A percentile compares a stretch with the other conserved stretches of the same genome.
Evolutionary conservation across 2,797 vertebrate species (phyloP).

Genomic region (Rhinichthys osculus): DNA sequence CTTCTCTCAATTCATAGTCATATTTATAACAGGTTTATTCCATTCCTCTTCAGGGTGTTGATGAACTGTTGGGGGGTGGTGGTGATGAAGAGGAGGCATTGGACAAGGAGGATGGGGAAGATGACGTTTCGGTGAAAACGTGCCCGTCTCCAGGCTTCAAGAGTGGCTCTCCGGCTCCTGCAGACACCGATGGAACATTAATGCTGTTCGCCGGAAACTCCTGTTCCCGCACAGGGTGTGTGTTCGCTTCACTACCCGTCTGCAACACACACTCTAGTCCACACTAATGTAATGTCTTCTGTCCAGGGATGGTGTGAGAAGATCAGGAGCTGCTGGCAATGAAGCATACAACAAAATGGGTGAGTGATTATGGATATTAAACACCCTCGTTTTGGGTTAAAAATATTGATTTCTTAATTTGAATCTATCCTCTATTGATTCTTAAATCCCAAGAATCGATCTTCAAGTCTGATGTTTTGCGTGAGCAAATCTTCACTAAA

Average conservation of each 20-base stretch:
- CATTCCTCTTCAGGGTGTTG: slow-evolving; percentile 75
- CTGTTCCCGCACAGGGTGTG: slow-evolving; percentile 87
- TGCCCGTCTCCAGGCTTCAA: slow-evolving; percentile 67
- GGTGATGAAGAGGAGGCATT: slow-evolving; percentile 75
- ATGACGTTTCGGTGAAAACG: slow-evolving; percentile 43
- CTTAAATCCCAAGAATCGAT: too few relatives aligned
- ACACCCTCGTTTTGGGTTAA: neutral
- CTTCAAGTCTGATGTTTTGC: too few relatives aligned
- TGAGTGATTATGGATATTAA: slow-evolving; percentile 61
- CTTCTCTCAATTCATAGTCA: neutral
- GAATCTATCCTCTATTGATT: neutral
- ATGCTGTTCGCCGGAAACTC: slow-evolving; percentile 93
- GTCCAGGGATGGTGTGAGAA: slow-evolving; percentile 72
- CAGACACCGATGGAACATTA: slow-evolving; percentile 84
- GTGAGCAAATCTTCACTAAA: too few relatives aligned
- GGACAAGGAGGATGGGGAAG: slow-evolving; percentile 59
- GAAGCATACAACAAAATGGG: slow-evolving; percentile 76
- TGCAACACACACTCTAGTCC: neutral
- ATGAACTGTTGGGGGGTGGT: slow-evolving; percentile 82
- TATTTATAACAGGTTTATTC: neutral
- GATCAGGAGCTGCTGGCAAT: slow-evolving; percentile 67
- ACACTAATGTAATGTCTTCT: neutral
- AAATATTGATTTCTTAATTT: neutral
- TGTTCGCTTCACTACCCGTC: neutral
- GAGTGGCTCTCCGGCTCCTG: slow-evolving; percentile 71